These are phyloP conservation scores for Vulpes ferrilata DNA, from an alignment of 2,113 vertebrate genomes.

Conservation along the genomic window DNA sequence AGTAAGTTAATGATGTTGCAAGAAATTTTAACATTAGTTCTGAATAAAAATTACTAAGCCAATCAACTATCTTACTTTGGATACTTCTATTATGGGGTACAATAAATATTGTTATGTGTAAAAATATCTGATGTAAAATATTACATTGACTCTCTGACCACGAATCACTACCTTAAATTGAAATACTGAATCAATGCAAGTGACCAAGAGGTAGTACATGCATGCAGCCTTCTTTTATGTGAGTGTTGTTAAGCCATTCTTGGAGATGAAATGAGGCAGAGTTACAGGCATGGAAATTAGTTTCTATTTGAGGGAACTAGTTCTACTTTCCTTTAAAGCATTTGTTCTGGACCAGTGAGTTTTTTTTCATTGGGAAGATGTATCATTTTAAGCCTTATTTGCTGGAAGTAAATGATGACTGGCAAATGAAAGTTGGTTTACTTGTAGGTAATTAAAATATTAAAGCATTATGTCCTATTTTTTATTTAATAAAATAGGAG, in stretches of 20 bases:
- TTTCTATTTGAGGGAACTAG: neutral
- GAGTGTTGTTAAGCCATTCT: neutral
- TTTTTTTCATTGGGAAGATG: neutral
- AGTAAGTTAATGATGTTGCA: neutral
- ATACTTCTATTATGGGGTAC: neutral
- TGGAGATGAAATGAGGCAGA: neutral
- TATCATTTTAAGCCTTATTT: slow-evolving; percentile 20
- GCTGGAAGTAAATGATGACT: slow-evolving; percentile 14
- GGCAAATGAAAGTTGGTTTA: neutral
- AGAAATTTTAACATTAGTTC: neutral
- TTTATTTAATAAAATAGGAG: slow-evolving; percentile 20
- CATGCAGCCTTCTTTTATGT: neutral
- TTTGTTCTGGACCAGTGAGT: slow-evolving; percentile 3
- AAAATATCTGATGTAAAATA: neutral
- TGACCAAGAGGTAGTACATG: neutral
- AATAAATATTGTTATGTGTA: neutral
- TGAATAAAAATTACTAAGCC: neutral
- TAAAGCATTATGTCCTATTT: neutral
- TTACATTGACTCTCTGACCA: neutral
- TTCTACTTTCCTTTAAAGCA: neutral
- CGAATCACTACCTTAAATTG: neutral
- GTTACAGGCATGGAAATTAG: neutral
- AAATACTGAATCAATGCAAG: neutral
- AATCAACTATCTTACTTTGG: neutral
- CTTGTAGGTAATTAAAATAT: slow-evolving; percentile 51